Conservation (phyloP, 2,888 invertebrate species). For the Neocrepidodera transversa region DNA sequence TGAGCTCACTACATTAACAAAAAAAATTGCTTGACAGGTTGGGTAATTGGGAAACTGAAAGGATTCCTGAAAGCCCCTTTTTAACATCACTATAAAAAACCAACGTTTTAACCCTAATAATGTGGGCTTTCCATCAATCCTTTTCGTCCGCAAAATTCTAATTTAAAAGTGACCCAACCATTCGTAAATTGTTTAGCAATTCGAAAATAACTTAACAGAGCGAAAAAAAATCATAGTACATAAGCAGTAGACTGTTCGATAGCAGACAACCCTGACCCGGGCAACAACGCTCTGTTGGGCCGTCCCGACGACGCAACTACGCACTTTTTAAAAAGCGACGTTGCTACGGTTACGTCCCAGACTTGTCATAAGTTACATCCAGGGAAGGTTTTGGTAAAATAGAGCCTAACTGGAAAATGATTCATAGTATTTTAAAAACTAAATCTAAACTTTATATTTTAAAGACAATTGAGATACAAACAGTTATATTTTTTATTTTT, state of each 20-base stretch:
- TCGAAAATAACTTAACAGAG: not conserved
- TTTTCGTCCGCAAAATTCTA: not conserved
- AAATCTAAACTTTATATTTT: no score
- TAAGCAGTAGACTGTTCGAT: constrained; percentile 30
- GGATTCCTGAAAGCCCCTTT: no score
- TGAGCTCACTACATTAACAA: no score
- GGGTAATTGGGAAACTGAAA: no score
- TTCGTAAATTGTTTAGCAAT: not conserved
- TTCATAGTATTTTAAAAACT: no score
- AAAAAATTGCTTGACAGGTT: no score
- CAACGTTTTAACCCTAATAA: not conserved
- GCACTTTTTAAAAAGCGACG: constrained; percentile 18
- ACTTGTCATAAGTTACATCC: constrained; percentile 17
- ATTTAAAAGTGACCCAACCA: constrained; percentile 5
- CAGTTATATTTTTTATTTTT: no score
- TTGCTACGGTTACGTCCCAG: constrained; percentile 27
- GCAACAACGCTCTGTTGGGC: constrained; percentile 45
- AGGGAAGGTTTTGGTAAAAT: not conserved
- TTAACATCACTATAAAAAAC: no score
- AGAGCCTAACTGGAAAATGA: no score
- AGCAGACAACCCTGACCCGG: constrained; percentile 49
- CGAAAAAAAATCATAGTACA: constrained; percentile 4
- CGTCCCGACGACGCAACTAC: constrained; percentile 31
- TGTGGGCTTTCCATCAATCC: not conserved
- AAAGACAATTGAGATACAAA: no score